Evolutionary conservation across 2,113 vertebrate genomes (phyloP), one percentile per base, ranked within the genome.

Genomic region (Dicrurus megarhynchus): DNA sequence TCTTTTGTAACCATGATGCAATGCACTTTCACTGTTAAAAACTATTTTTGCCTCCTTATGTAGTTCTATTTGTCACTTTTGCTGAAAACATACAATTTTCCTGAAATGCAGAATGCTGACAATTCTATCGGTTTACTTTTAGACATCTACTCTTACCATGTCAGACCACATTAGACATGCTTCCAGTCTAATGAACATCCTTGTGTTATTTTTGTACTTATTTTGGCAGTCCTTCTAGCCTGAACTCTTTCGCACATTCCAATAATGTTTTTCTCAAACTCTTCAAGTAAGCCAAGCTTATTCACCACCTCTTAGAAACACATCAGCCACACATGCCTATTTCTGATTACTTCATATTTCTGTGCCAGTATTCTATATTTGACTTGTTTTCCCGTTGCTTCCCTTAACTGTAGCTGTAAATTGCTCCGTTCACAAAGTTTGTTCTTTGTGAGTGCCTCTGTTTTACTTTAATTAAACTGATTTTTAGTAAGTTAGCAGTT

Each of bases 391-490:
- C 49, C 27, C 10, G 1, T 68, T 87, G 22, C 13, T 79, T 82
- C 32, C 42, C 30, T 61, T 80, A 73, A 53, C 30, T 64, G 32
- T 60, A 84, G 49, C 69, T 93, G 46, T 61, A 79, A 65, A 61
- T 55, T 71, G 28, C 63, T 65, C 13, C 61, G 6, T 32, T 81
- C 49, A 49, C 35, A 24, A 84, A 56, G 14, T 12, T 23, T 68
- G 57, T 53, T 55, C 23, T 86, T 74, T 49, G 55, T 89, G 17
- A 90, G 61, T 70, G 21, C 17, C 8, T 92, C 35, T 60, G 24
- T 60, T 90, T 85, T 77, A 69, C 16, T 50, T 22, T 41, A 57
- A 56, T 85, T 80, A 83, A 95, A 84, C 19, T 78, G 37, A 50
- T 61, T 59, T 70, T 44, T 13, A 78, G 3, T 35, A 84, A 77